phyloP scores from a whole-genome alignment of 2,888 invertebrate species.

The Meiosimyza platycephala region DNA sequence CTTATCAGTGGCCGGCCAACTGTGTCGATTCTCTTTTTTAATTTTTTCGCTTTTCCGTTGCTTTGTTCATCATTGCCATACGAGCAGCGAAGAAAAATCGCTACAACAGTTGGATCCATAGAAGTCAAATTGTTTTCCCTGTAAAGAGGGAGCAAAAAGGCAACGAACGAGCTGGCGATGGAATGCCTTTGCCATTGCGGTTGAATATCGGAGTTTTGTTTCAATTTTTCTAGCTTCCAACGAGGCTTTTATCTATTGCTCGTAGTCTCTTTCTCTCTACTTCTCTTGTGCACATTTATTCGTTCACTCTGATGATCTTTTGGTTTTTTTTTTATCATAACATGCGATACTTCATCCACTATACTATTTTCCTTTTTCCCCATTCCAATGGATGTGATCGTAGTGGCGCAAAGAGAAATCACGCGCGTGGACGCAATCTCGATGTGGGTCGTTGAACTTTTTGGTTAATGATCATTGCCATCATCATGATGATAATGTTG shows the following conservation, averaged over 20 bases:
- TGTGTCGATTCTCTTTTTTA: background rate
- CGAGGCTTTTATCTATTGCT: conserved; percentile 25
- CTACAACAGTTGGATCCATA: conserved; percentile 23
- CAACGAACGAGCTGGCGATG: conserved; percentile 24
- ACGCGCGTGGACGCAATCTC: conserved; percentile 55
- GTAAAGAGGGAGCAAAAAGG: conserved; percentile 11
- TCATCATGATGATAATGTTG: conserved; percentile 12
- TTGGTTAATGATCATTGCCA: background rate
- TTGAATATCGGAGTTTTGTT: conserved; percentile 18
- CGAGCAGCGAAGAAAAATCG: conserved; percentile 19
- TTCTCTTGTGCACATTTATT: background rate
- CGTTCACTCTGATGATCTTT: conserved; percentile 4
- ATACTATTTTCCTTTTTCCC: conserved; percentile 3
- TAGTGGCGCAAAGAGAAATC: conserved; percentile 36
- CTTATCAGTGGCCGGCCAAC: conserved; percentile 22
- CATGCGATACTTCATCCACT: too few species aligned
- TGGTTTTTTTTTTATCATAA: background rate
- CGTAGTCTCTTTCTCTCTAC: background rate
- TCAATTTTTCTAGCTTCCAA: conserved; percentile 28
- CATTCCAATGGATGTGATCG: conserved; percentile 3
- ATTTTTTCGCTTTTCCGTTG: too few species aligned
- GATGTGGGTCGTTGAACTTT: conserved; percentile 30
- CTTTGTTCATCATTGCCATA: conserved; percentile 2
- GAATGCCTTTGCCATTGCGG: conserved; percentile 16
- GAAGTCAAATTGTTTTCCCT: conserved; percentile 21